Conservation (phyloP, 1,140 invertebrate genomes). For the Tetranychus cinnabarinus region DNA sequence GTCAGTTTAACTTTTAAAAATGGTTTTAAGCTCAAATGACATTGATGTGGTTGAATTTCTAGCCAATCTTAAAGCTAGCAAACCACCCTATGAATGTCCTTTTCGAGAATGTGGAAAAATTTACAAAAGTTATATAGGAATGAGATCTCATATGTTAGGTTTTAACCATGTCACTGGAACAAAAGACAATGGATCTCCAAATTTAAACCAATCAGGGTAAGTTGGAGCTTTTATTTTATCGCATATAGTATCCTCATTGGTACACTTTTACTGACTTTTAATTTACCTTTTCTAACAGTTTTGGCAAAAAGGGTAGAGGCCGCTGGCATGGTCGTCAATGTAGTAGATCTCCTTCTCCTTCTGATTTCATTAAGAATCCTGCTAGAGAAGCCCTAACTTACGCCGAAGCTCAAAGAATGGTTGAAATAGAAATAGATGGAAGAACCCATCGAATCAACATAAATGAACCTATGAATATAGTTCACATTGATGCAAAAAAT, state of each 20-base stretch:
- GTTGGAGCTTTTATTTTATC: neutral
- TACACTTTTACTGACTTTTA: no score
- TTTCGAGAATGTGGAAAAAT: constrained; percentile 53
- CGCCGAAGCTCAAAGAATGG: constrained; percentile 50
- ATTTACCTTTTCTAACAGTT: neutral
- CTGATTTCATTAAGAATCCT: constrained; percentile 12
- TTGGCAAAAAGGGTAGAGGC: neutral
- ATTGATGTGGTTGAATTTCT: constrained; percentile 63
- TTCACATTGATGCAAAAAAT: constrained; percentile 7
- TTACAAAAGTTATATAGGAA: constrained; percentile 57
- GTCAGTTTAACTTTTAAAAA: constrained; percentile 14
- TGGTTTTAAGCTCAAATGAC: constrained; percentile 33
- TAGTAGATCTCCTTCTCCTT: constrained; percentile 14
- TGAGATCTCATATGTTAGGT: constrained; percentile 45
- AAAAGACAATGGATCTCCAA: neutral
- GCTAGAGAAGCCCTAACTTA: constrained; percentile 32
- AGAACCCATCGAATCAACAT: constrained; percentile 28
- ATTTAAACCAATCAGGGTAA: neutral
- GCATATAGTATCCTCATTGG: no score
- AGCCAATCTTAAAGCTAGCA: constrained; percentile 35
- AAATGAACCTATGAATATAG: constrained; percentile 24
- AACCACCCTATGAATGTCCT: constrained; percentile 60
- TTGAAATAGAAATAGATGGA: constrained; percentile 56
- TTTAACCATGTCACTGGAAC: neutral
- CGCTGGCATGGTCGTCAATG: constrained; percentile 4